Base-by-base conservation (phyloP, 2,888 invertebrate species). In the Liposcelis brunnea region DNA sequence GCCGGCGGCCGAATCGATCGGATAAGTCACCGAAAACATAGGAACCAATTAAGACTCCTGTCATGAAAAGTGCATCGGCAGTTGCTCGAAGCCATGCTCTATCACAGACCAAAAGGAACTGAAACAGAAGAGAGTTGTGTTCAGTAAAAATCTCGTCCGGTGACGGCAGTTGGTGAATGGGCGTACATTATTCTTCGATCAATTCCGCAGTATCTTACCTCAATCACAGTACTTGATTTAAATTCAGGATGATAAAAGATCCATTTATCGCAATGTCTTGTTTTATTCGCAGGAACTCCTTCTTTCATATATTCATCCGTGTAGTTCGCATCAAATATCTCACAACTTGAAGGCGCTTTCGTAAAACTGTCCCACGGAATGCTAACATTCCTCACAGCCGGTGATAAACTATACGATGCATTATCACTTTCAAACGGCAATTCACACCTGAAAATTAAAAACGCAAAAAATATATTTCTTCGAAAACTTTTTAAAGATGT, bases 41-140 rank as follows among this genome's bases (percentile, higher is more conserved):
- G 45, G 80, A 79, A 36, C 81, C 80, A 49, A 80, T 57, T 61
- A 80, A 69, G 42, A 80, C 79, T 49, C 81, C 81, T 51, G 76
- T 62, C 80, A 80, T 80, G 57, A 76, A 76, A 47, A 76, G 55
- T 1, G 79, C 68, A 58, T 81, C 79, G 19, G 77, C 74, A 47
- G 72, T 71, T 26, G 79, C 75, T 52, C 70, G 64, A 51, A 78
- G 56, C 61, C 74, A 75, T 31, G 70, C 69, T 43, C 67, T 68
- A 37, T 69, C 68, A 57, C 81, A 81, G 26, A 80, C 76, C 61
- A 81, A 62, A 56, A 75, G 59, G 71, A 75, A 81, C 72, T 77
- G 57, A 46, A 64, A 66, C 47, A 32, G 45, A 46, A 35, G n/a
- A n/a, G n/a, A n/a, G n/a, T n/a, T n/a, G n/a, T n/a, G n/a, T n/a